Conservation (phyloP, 2,113 vertebrate species). For the Egretta garzetta region DNA sequence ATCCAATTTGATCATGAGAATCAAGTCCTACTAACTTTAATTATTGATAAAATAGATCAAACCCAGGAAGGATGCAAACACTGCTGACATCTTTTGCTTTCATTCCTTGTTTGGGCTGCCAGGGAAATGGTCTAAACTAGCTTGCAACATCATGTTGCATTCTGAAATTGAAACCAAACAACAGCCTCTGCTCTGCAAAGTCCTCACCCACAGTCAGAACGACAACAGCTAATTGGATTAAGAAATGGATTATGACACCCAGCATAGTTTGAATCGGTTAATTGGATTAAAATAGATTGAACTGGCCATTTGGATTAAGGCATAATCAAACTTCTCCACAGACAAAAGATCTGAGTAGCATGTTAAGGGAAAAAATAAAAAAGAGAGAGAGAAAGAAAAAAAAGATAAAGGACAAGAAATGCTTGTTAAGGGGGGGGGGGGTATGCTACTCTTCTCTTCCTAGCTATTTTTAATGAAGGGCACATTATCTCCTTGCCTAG, state of each 20-base stretch:
- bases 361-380: neutral
- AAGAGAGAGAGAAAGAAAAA: neutral
- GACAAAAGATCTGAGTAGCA: conserved; percentile 52
- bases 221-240: conserved; percentile 73
- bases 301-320: conserved; percentile 71
- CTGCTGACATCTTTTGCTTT: neutral
- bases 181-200: neutral
- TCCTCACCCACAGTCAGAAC: neutral
- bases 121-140: neutral
- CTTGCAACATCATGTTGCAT: neutral
- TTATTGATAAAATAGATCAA: conserved; percentile 41
- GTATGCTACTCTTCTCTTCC: neutral
- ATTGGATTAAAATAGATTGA: conserved; percentile 68
- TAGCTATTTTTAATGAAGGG: conserved; percentile 44
- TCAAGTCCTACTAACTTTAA: conserved; percentile 10
- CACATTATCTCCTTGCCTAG: conserved; percentile 48
- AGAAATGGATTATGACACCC: conserved; percentile 69
- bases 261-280: conserved; percentile 52
- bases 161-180: conserved; percentile 13
- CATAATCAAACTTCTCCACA: conserved; percentile 65
- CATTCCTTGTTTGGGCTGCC: neutral
- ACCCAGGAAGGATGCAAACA: neutral
- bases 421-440: conserved; percentile 22
- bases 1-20: conserved; percentile 9
- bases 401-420: conserved; percentile 62